A percentile compares a stretch with the other conserved stretches of the same genome.
Conservation (phyloP, 2,888 invertebrate genomes). For the Noctua janthina region DNA sequence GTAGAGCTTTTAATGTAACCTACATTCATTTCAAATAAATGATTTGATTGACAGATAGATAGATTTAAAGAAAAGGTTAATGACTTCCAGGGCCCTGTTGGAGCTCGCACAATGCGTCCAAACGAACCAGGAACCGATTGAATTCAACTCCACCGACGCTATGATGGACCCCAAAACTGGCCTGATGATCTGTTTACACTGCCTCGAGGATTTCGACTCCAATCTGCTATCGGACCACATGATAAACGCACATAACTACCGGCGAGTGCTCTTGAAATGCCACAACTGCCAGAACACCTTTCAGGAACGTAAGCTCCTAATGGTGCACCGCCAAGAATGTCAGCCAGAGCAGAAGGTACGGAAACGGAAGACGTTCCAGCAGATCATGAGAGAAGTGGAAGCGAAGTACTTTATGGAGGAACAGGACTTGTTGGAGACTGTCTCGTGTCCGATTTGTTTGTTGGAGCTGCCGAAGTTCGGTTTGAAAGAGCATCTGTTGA, state of each 20-base stretch:
- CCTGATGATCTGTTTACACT: constrained; percentile 71
- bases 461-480: constrained; percentile 67
- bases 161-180: constrained; percentile 70
- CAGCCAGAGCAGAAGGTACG: constrained; percentile 62
- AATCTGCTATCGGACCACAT: constrained; percentile 70
- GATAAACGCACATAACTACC: constrained; percentile 70
- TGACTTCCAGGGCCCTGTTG: constrained; percentile 68
- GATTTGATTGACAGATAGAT: background rate
- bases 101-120: constrained; percentile 72
- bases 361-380: constrained; percentile 68
- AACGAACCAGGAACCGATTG: constrained; percentile 70
- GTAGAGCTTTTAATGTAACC: no score
- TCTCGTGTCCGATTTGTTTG: constrained; percentile 70
- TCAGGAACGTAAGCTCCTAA: constrained; percentile 60
- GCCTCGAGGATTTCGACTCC: constrained; percentile 69
- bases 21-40: no score
- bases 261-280: constrained; percentile 70
- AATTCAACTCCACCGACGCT: constrained; percentile 70
- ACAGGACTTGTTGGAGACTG: constrained; percentile 49
- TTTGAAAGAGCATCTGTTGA: constrained; percentile 70
- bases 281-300: constrained; percentile 67
- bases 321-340: constrained; percentile 66
- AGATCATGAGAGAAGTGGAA: constrained; percentile 66
- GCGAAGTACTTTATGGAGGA: constrained; percentile 57
- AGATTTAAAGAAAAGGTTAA: constrained; percentile 15